A percentile compares a stretch with the other conserved stretches of the same genome.
Evolutionary conservation across 1,140 invertebrate genomes (phyloP).

Genomic region (Atta cephalotes): DNA sequence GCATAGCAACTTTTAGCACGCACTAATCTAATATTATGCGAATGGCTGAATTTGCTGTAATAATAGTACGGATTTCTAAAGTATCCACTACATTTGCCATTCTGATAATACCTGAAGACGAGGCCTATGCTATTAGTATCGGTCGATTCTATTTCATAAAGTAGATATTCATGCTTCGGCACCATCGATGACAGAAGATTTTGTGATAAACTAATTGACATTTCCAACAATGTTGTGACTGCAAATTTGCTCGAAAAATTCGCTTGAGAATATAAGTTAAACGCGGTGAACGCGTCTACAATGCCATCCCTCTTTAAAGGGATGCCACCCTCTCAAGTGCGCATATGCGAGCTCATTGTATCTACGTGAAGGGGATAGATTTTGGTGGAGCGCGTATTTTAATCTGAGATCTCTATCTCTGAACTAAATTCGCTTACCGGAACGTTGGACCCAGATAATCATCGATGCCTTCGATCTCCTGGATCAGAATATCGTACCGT

Average conservation of each 20-base stretch:
- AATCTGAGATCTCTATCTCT: neutral
- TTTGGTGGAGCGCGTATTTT: constrained; percentile 77
- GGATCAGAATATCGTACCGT: constrained; percentile 89
- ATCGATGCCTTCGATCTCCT: constrained; percentile 96
- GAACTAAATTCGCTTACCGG: constrained; percentile 86
- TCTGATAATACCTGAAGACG: constrained; percentile 87
- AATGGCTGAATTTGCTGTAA: no score
- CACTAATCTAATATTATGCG: no score
- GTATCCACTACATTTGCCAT: neutral
- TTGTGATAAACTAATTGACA: constrained; percentile 75
- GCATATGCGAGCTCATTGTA: constrained; percentile 79
- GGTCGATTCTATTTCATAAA: constrained; percentile 89
- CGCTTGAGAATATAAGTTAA: constrained; percentile 20
- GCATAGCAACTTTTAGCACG: no score
- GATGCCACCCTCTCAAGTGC: constrained; percentile 76
- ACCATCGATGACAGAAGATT: constrained; percentile 78
- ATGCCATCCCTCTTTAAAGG: constrained; percentile 34
- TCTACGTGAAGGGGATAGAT: constrained; percentile 80
- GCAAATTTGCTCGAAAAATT: neutral
- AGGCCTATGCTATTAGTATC: constrained; percentile 89
- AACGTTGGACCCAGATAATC: constrained; percentile 97
- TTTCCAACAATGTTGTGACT: constrained; percentile 69
- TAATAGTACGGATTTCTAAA: no score
- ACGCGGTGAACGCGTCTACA: neutral
- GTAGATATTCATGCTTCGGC: constrained; percentile 87